Base-by-base conservation (phyloP, 64 coral and sea anemone species). In the Montipora cactus region DNA sequence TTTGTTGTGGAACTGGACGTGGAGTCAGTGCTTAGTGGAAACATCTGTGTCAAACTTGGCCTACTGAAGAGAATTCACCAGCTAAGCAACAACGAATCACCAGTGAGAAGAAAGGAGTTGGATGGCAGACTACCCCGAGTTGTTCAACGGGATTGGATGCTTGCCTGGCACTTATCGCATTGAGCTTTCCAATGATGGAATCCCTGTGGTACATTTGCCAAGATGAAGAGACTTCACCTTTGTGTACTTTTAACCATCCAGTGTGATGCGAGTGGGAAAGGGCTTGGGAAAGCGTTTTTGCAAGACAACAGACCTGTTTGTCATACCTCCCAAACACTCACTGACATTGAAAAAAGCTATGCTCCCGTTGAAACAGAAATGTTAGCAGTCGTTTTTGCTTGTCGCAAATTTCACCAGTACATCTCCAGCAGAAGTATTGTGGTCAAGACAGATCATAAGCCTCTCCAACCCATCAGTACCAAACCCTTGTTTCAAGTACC, bases 61-160 rank as follows among this genome's bases (percentile, higher is more conserved):
- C 75, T 77, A 4, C 87, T 76, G 9, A 77, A 89, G 72, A 77
- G 87, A 89, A 49, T 89, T 76, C 52, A 89, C 10, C 73, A 77
- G 15, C 8, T 89, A 11, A 77, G 18, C 4, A 59, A 50, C 28
- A 10, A 55, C 52, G 1, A 55, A 55, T 1, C 50, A 59, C 48
- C 10, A 15, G 7, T 2, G 10, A 76, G 28, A 46, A 25, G 79
- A 55, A 10, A 7, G 52, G 3, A 55, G 3, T 55, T 55, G 10
- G 52, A 55, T 55, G 52, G 23, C 23, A 0, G 23, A 55, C 52
- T 55, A 55, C 16, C 67, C 3, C 50, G 84, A 73, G 10, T 55
- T 59, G 75, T 89, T 89, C 21, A 76, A 15, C 55, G 72, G 87
- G 59, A 19, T 89, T 48, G 85, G 69, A 88, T 69, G 67, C n/a